A percentile compares a stretch with the other conserved stretches of the same genome.
These are phyloP conservation scores for Limnodromus scolopaceus DNA, from an alignment of 2,797 vertebrate species.

Conservation along the genomic window DNA sequence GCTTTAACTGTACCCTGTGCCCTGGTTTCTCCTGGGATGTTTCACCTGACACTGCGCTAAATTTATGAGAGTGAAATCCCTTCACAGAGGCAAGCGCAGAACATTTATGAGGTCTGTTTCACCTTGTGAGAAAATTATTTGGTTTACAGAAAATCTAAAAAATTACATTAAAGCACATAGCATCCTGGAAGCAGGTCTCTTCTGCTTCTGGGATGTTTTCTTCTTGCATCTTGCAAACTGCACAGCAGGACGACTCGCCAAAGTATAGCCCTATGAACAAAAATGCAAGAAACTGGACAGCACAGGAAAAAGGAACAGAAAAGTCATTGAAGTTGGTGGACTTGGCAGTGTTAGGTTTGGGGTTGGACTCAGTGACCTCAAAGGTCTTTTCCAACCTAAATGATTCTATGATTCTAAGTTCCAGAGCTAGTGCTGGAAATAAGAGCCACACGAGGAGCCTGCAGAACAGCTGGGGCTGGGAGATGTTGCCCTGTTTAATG, in stretches of 20 bases:
- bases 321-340: not conserved
- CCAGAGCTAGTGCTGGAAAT: not conserved
- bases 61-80: slow-evolving; percentile 21
- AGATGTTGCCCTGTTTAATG: not conserved
- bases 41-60: slow-evolving; percentile 39
- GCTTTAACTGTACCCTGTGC: slow-evolving; percentile 22
- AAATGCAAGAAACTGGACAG: not conserved
- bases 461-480: not conserved
- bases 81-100: not conserved
- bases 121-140: slow-evolving; percentile 58
- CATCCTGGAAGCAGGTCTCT: not conserved
- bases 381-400: not conserved
- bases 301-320: not conserved
- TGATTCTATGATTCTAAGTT: not conserved
- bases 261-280: not conserved
- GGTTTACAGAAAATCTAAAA: slow-evolving; percentile 50
- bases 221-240: not conserved
- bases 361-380: not conserved
- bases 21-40: slow-evolving; percentile 39
- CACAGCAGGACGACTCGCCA: not conserved
- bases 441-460: not conserved
- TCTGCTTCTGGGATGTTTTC: not conserved
- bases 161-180: slow-evolving; percentile 24
- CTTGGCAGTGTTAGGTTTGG: not conserved
- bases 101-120: slow-evolving; percentile 35